Evolutionary conservation across 1,140 invertebrate species (phyloP).

Genomic region (Diabrotica virgifera): DNA sequence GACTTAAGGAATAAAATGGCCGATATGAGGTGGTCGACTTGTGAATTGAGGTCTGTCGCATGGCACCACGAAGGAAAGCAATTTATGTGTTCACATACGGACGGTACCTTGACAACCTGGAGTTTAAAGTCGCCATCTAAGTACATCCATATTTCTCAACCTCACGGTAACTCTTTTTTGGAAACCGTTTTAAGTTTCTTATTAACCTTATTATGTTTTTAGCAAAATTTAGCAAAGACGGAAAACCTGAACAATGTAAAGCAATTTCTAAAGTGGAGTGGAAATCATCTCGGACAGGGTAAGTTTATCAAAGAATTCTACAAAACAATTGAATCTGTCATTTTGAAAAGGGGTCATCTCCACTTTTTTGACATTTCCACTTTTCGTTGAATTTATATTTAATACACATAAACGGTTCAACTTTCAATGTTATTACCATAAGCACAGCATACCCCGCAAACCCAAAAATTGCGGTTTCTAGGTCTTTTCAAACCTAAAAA

Average conservation of each 20-base stretch:
- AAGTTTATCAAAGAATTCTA: conserved; percentile 44
- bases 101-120: conserved; percentile 95
- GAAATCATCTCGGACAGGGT: conserved; percentile 88
- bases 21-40: conserved; percentile 77
- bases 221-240: conserved; percentile 87
- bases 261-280: conserved; percentile 93
- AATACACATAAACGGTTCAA: too few relatives aligned
- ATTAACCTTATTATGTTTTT: conserved; percentile 30
- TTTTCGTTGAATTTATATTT: too few relatives aligned
- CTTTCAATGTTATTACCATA: too few relatives aligned
- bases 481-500: too few relatives aligned
- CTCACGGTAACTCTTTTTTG: conserved; percentile 73
- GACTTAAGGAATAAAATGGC: conserved; percentile 81
- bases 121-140: conserved; percentile 70
- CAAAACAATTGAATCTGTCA: too few relatives aligned
- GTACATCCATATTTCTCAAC: conserved; percentile 78
- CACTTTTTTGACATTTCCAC: too few relatives aligned
- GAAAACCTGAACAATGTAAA: conserved; percentile 84
- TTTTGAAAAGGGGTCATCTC: too few relatives aligned
- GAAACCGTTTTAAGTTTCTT: not conserved
- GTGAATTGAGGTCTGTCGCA: conserved; percentile 80
- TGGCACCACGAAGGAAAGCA: conserved; percentile 99
- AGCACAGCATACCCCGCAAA: too few relatives aligned
- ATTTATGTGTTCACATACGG: conserved; percentile 94
- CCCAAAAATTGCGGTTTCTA: too few relatives aligned